phyloP scores from a whole-genome alignment of 2,888 invertebrate genomes.

The Limnephilus marmoratus region DNA sequence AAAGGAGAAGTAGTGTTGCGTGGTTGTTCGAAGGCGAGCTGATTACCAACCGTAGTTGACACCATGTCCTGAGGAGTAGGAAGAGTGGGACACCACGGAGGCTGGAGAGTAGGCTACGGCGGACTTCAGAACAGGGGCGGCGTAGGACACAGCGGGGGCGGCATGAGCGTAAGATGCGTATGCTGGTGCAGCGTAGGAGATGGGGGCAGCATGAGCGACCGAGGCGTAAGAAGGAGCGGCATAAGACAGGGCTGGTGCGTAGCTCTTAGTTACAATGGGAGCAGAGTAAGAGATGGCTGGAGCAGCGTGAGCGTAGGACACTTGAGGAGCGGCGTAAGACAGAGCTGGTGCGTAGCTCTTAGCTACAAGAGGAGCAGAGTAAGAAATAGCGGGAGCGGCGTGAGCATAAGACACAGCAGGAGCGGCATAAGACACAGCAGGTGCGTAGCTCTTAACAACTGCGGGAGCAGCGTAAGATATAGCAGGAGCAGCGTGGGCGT shows the following conservation, averaged over 20 bases:
- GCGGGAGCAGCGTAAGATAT: slow-evolving; percentile 66
- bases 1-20: too few relatives aligned
- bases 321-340: slow-evolving; percentile 62
- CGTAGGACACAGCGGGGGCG: slow-evolving; percentile 71
- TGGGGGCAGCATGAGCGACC: slow-evolving; percentile 68
- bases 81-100: slow-evolving; percentile 80
- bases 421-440: slow-evolving; percentile 67
- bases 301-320: slow-evolving; percentile 68
- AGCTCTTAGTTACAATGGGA: slow-evolving; percentile 67
- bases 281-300: slow-evolving; percentile 67
- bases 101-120: slow-evolving; percentile 79
- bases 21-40: not conserved
- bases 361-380: slow-evolving; percentile 71
- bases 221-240: slow-evolving; percentile 66
- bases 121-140: slow-evolving; percentile 77
- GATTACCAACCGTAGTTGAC: slow-evolving; percentile 81
- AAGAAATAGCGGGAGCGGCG: slow-evolving; percentile 72
- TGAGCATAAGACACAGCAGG: slow-evolving; percentile 70
- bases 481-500: slow-evolving; percentile 66
- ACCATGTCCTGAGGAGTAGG: slow-evolving; percentile 80
- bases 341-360: slow-evolving; percentile 65
- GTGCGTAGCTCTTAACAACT: slow-evolving; percentile 67
- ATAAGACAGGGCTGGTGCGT: slow-evolving; percentile 64
- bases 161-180: slow-evolving; percentile 68
- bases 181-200: slow-evolving; percentile 61